phyloP scores from a whole-genome alignment of 2,797 vertebrate species.

The Clarias platycephalus region DNA sequence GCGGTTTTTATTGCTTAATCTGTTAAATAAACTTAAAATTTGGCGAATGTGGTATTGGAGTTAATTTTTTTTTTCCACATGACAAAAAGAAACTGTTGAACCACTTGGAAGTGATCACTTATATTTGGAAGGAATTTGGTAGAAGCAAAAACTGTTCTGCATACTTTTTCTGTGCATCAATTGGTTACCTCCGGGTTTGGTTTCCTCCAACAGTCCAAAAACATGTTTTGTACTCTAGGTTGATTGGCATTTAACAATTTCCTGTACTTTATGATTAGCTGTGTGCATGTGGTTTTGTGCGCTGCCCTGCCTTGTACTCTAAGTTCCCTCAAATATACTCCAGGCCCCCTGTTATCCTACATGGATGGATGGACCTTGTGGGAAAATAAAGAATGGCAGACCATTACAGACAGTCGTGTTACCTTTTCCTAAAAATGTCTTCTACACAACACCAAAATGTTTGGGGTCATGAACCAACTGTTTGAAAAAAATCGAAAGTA shows the following conservation, averaged over 20 bases:
- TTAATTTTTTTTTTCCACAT: background rate
- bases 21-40: background rate
- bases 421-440: background rate
- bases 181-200: no score
- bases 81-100: background rate
- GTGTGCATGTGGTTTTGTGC: no score
- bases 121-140: background rate
- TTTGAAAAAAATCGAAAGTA: background rate
- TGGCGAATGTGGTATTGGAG: background rate
- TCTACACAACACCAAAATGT: background rate
- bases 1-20: background rate
- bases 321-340: no score
- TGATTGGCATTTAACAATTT: no score
- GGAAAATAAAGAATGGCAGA: background rate
- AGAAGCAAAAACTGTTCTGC: background rate
- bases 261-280: no score
- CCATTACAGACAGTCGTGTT: background rate
- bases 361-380: no score
- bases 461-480: background rate
- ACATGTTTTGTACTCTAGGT: no score
- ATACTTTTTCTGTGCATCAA: no score
- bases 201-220: no score
- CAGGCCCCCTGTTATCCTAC: no score
- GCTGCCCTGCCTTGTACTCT: no score
- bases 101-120: background rate